phyloP scores from a whole-genome alignment of 2,797 vertebrate species.

The Oophaga sylvatica region DNA sequence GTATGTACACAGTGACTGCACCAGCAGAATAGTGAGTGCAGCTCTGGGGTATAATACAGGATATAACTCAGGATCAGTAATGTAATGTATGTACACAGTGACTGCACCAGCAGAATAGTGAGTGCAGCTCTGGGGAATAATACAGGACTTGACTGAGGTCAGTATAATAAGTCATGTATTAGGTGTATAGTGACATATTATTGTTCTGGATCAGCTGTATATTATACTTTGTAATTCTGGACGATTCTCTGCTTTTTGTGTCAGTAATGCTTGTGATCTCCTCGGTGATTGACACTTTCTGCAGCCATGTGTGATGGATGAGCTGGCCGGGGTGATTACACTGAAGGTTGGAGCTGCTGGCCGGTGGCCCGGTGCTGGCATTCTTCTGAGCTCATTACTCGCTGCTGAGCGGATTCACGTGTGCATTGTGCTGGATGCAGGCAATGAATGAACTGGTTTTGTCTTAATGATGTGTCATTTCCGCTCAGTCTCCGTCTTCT shows the following conservation, averaged over 20 bases:
- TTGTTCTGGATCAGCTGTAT: not conserved
- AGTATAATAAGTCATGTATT: too few species aligned
- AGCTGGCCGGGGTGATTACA: constrained; percentile 73
- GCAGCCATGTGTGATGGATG: constrained; percentile 78
- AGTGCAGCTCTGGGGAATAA: too few species aligned
- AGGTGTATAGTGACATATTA: too few species aligned
- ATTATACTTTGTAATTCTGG: not conserved
- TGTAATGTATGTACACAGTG: too few species aligned
- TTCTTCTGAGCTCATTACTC: constrained; percentile 3
- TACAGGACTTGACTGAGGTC: too few species aligned
- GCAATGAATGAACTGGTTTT: not conserved
- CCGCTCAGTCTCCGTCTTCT: not conserved
- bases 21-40: too few species aligned
- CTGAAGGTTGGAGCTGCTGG: constrained; percentile 73
- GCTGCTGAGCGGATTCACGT: not conserved
- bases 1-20: too few species aligned
- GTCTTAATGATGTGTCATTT: not conserved
- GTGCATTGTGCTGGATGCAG: constrained; percentile 34
- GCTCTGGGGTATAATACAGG: too few species aligned
- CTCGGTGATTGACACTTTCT: not conserved
- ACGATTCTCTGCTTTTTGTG: not conserved
- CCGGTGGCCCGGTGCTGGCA: constrained; percentile 2
- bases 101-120: too few species aligned
- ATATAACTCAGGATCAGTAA: too few species aligned
- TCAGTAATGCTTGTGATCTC: not conserved